These are phyloP conservation scores for Butastur rufipennis DNA, from an alignment of 2,113 vertebrate species.

Conservation along the genomic window DNA sequence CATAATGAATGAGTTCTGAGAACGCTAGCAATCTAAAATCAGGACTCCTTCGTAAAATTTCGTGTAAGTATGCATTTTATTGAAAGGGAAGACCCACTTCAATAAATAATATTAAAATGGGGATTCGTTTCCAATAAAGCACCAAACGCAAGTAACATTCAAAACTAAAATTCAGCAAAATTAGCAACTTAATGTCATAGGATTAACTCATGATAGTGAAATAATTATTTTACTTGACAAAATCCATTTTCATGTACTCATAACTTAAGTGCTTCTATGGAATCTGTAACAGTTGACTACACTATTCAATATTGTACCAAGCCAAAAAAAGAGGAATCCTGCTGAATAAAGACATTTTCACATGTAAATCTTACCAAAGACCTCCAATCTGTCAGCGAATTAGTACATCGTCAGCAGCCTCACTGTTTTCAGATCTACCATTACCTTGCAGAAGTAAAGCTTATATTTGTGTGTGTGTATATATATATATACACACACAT, in stretches of 20 bases:
- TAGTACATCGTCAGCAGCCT: neutral
- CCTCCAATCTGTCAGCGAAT: neutral
- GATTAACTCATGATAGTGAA: neutral
- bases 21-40: neutral
- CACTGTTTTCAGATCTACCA: neutral
- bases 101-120: neutral
- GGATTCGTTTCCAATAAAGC: neutral
- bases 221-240: neutral
- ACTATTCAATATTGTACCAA: neutral
- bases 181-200: neutral
- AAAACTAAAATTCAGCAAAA: neutral
- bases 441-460: neutral
- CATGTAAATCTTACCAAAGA: neutral
- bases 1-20: neutral
- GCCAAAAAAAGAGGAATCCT: neutral
- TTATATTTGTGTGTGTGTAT: rapidly evolving
- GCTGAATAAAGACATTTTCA: neutral
- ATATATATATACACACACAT: too few species aligned
- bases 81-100: neutral
- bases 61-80: rapidly evolving
- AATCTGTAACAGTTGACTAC: neutral
- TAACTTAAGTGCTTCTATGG: neutral
- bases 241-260: neutral
- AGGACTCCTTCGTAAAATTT: neutral
- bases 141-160: neutral